Evolutionary conservation across 1,140 invertebrate species (phyloP).

Genomic region (Ylistrum balloti): DNA sequence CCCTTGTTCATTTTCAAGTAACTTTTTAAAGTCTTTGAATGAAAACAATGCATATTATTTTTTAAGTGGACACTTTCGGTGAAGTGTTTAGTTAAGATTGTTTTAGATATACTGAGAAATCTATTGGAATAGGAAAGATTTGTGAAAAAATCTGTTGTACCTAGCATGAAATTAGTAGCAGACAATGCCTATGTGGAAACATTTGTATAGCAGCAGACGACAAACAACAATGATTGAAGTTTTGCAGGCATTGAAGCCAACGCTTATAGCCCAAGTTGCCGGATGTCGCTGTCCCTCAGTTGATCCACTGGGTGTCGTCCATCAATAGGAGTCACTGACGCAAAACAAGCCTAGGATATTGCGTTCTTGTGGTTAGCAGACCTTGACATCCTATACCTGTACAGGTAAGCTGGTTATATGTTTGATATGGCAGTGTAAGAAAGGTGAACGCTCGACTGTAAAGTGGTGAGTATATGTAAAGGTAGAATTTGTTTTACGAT

Average conservation of each 20-base stretch:
- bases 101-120: no score
- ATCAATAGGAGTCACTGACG: constrained; percentile 20
- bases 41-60: no score
- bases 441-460: background rate
- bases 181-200: background rate
- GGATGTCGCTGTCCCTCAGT: background rate
- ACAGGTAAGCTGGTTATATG: background rate
- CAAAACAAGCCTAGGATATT: background rate
- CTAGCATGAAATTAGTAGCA: no score
- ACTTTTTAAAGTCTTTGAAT: no score
- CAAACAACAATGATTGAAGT: background rate
- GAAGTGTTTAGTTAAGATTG: no score
- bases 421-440: background rate
- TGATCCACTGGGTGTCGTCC: background rate
- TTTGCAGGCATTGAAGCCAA: background rate
- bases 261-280: background rate
- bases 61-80: no score
- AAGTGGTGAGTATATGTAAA: background rate
- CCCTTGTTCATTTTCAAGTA: no score
- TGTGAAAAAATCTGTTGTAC: no score
- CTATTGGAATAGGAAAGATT: no score
- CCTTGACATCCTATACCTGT: background rate
- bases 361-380: background rate
- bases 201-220: background rate
- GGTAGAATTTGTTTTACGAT: background rate